A percentile compares a stretch with the other conserved stretches of the same genome.
These are phyloP conservation scores for Thereuonema tuberculata DNA, from an alignment of 1,140 invertebrate genomes.

Conservation along the genomic window DNA sequence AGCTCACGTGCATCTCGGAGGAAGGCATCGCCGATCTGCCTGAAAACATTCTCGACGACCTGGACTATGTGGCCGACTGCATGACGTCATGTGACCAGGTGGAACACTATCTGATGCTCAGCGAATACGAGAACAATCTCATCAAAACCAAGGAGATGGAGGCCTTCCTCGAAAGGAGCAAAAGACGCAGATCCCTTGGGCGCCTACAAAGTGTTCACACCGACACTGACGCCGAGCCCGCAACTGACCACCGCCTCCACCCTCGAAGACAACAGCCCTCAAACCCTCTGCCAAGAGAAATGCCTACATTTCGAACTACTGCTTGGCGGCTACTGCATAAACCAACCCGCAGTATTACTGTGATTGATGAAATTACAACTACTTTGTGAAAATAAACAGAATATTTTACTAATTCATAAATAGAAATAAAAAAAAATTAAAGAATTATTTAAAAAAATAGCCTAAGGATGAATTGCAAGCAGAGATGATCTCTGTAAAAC, in stretches of 20 bases:
- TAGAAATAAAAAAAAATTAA: too few relatives aligned
- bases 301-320: not conserved
- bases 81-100: slow-evolving; percentile 70
- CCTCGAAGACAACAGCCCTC: not conserved
- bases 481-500: too few relatives aligned
- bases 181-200: not conserved
- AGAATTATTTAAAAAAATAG: too few relatives aligned
- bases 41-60: slow-evolving; percentile 64
- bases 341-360: not conserved
- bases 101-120: slow-evolving; percentile 72
- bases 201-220: not conserved
- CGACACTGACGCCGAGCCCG: not conserved
- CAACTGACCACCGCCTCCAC: not conserved
- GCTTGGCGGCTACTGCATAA: slow-evolving; percentile 1
- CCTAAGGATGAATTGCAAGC: too few relatives aligned
- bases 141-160: slow-evolving; percentile 13
- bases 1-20: slow-evolving; percentile 73
- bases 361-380: slow-evolving; percentile 6
- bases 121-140: slow-evolving; percentile 72
- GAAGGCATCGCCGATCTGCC: slow-evolving; percentile 67
- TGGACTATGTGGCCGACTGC: slow-evolving; percentile 52
- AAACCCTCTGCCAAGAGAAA: not conserved
- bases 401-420: too few relatives aligned
- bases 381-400: not conserved
- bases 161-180: not conserved